These are phyloP conservation scores for Ethmia dodecea DNA, from an alignment of 2,888 invertebrate genomes.

Conservation along the genomic window DNA sequence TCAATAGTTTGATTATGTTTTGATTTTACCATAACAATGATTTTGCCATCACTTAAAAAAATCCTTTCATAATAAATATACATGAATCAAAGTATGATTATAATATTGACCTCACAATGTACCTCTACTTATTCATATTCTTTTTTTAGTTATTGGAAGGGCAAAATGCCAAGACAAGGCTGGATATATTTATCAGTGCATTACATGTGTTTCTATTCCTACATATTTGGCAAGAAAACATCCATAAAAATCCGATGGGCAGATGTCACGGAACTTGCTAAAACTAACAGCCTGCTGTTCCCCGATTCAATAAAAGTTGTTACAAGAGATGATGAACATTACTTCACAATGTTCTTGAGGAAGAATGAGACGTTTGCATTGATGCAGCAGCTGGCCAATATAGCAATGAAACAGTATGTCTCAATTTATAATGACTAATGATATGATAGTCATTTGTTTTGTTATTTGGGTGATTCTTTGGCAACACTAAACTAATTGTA, in stretches of 20 bases:
- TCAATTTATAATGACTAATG: too few species aligned
- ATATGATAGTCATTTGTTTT: too few species aligned
- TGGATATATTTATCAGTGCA: slow-evolving; percentile 98
- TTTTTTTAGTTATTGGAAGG: slow-evolving; percentile 91
- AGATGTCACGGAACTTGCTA: slow-evolving; percentile 88
- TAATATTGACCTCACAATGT: too few species aligned
- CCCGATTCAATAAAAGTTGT: slow-evolving; percentile 92
- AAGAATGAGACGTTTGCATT: slow-evolving; percentile 93
- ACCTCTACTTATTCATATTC: too few species aligned
- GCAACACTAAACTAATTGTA: slow-evolving; percentile 1
- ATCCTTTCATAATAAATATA: too few species aligned
- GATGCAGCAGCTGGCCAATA: slow-evolving; percentile 96
- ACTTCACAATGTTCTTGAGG: slow-evolving; percentile 94
- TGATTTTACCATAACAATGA: too few species aligned
- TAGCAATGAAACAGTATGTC: slow-evolving; percentile 94
- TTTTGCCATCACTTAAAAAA: too few species aligned
- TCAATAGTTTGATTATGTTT: too few species aligned
- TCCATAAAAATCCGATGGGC: slow-evolving; percentile 93
- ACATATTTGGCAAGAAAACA: slow-evolving; percentile 93
- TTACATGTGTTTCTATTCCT: slow-evolving; percentile 97
- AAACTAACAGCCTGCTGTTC: slow-evolving; percentile 86
- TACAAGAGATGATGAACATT: slow-evolving; percentile 90
- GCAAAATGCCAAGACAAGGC: slow-evolving; percentile 95
- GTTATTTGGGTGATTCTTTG: too few species aligned
- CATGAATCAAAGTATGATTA: too few species aligned